Base-by-base conservation (phyloP, 2,888 invertebrate genomes). In the Eilema caniola region DNA sequence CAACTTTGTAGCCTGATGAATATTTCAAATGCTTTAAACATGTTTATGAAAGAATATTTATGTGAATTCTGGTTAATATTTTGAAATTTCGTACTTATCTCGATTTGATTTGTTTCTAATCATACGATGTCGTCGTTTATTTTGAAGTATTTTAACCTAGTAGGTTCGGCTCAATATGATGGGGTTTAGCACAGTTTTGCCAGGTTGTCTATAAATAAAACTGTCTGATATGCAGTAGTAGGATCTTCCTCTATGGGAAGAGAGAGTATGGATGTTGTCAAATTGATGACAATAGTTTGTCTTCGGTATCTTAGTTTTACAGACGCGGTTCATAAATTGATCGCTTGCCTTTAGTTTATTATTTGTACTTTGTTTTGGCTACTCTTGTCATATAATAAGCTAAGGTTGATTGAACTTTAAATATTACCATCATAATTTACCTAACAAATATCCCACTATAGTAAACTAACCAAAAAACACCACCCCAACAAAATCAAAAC, bases 1-100 rank as follows among this genome's bases (percentile, higher is more conserved):
- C 79, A 74, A 82, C 78, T 78, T 81, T 79, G 75, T 81, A 74
- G 66, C 53, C 41, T 70, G 67, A 75, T 78, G 69, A 73, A 76
- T 75, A 82, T 74, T 75, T 74, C 73, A 78, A 65, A 68, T 71
- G 72, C 69, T 71, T 33, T 62, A 64, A 73, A 64, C 70, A 65
- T 67, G 70, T 80, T 80, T 80, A 82, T 69, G 72, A 67, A 68
- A 25, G 66, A 72, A 72, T 70, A 63, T 62, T 63, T 76, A 77
- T 75, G 74, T 73, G 69, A 74, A 80, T 75, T 73, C 41, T 65
- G 72, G 65, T 60, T 66, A 53, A 24, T 24, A 16, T 67, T 67
- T 62, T 61, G 57, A 67, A 47, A 59, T 53, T 53, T 53, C n/a
- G 53, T 53, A 41, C 3, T 37, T 41, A 53, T 53, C 53, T 53